Conservation (phyloP, 2,797 vertebrate species). For the Capromys pilorides region DNA sequence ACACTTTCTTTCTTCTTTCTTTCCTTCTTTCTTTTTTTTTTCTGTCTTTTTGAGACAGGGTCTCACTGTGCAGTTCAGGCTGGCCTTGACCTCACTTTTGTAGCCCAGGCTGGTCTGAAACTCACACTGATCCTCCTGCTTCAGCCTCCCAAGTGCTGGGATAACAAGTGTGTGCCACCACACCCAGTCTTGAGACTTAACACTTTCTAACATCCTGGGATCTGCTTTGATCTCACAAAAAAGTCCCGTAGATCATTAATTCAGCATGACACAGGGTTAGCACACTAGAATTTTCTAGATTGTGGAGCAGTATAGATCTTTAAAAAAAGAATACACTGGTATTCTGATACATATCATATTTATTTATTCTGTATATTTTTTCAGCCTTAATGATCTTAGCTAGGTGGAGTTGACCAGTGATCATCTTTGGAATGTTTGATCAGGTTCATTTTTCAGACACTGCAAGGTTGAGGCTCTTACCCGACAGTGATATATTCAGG, state of each 20-base stretch:
- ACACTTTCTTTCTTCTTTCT: no score
- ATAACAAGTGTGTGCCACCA: no score
- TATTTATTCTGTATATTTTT: background rate
- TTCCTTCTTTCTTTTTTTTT: no score
- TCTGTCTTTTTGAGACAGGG: no score
- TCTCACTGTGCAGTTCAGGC: no score
- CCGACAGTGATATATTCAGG: slow-evolving; percentile 36
- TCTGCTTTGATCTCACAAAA: background rate
- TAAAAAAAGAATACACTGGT: background rate
- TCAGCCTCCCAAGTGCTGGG: no score
- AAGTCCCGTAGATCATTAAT: background rate
- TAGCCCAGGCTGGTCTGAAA: no score
- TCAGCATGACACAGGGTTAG: background rate
- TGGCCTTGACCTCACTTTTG: no score
- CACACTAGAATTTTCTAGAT: slow-evolving; percentile 22
- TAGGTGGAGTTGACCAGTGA: background rate
- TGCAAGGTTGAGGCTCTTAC: background rate
- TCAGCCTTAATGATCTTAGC: slow-evolving; percentile 19
- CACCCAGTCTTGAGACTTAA: no score
- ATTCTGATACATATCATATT: slow-evolving; percentile 15
- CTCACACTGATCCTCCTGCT: no score
- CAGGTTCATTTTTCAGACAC: slow-evolving; percentile 34
- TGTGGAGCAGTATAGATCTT: background rate
- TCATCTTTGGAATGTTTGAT: background rate
- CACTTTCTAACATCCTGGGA: no score